Conservation (phyloP, 2,113 vertebrate genomes). For the Lagopus muta region DNA sequence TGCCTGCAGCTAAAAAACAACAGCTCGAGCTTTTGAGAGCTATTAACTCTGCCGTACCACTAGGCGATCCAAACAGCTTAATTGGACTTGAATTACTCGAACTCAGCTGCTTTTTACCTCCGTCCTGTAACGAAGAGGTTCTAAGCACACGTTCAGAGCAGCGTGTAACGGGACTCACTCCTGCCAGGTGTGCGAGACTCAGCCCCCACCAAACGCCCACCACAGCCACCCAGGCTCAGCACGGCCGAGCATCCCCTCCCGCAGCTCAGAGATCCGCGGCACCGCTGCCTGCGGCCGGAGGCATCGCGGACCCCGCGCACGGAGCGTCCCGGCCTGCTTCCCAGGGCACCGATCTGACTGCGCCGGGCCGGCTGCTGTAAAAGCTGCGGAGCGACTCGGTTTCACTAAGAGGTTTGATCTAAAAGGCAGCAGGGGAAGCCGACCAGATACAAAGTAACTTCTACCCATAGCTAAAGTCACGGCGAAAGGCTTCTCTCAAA, state of each 20-base stretch:
- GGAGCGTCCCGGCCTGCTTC: no score
- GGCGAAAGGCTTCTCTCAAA: not conserved
- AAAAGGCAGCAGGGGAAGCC: not conserved
- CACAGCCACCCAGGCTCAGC: no score
- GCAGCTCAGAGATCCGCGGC: no score
- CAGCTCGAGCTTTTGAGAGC: not conserved
- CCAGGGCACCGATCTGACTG: no score
- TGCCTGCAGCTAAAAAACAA: not conserved
- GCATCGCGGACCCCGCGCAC: no score
- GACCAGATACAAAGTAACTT: not conserved
- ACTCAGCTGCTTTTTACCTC: not conserved
- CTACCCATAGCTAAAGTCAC: accelerated
- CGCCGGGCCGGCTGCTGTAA: not conserved
- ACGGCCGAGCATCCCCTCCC: no score
- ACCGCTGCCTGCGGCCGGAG: no score
- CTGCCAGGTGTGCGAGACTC: no score
- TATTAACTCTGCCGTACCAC: not conserved
- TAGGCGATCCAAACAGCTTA: not conserved
- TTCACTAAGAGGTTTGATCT: not conserved
- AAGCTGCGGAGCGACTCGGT: not conserved
- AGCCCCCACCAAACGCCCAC: no score
- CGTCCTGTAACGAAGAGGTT: accelerated
- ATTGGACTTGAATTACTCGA: accelerated
- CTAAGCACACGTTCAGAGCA: not conserved
- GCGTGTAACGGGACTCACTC: no score